phyloP scores from a whole-genome alignment of 1,140 invertebrate species.

The Cydia fagiglandana region DNA sequence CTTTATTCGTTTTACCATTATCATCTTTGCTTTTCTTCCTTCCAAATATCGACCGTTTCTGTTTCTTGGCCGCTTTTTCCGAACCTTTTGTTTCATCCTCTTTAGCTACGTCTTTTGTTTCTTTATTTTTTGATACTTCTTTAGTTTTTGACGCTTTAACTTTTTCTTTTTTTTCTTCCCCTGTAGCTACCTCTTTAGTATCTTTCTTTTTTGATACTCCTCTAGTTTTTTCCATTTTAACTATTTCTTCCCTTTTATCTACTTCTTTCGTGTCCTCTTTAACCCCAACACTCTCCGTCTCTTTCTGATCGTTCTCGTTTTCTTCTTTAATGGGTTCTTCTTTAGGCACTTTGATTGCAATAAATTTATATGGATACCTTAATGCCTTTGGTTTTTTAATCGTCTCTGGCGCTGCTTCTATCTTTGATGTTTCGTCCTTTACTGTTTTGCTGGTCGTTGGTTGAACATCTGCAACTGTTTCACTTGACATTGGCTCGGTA shows the following conservation, averaged over 20 bases:
- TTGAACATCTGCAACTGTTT: neutral
- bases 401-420: neutral
- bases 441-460: neutral
- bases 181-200: too few relatives aligned
- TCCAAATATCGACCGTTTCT: constrained; percentile 26
- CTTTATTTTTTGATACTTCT: too few relatives aligned
- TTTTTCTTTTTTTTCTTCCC: neutral
- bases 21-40: neutral
- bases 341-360: constrained; percentile 18
- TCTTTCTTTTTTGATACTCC: neutral
- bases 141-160: neutral
- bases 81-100: neutral
- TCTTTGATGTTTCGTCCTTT: neutral
- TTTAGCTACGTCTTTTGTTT: neutral
- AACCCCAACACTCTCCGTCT: neutral
- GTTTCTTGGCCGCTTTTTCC: neutral
- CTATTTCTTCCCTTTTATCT: neutral
- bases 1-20: neutral
- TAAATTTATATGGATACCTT: constrained; percentile 18
- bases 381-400: neutral
- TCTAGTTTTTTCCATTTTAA: neutral
- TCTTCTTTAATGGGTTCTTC: constrained; percentile 16
- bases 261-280: neutral
- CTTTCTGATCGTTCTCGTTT: neutral
- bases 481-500: neutral